A percentile compares a stretch with the other conserved stretches of the same genome.
Evolutionary conservation across 1,140 invertebrate species (phyloP).

Genomic region (Coelopa frigida): DNA sequence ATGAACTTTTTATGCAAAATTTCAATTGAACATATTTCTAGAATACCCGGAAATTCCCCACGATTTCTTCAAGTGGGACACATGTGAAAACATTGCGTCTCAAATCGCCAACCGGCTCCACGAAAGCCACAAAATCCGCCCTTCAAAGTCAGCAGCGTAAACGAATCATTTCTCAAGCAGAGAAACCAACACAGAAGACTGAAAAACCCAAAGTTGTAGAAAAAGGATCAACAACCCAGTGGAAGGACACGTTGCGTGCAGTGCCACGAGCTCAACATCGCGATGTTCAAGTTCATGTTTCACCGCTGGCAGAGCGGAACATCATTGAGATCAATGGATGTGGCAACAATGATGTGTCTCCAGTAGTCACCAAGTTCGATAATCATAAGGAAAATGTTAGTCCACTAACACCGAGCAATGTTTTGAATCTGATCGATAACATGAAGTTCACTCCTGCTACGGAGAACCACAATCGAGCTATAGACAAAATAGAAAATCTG

Average conservation of each 20-base stretch:
- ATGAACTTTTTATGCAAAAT: neutral
- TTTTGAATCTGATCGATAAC: constrained; percentile 33
- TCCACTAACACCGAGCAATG: constrained; percentile 26
- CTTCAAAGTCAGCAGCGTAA: constrained; percentile 21
- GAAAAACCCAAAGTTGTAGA: neutral
- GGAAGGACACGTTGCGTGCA: neutral
- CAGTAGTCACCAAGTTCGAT: neutral
- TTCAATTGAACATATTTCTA: neutral
- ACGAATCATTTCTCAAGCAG: constrained; percentile 9
- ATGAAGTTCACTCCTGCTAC: constrained; percentile 35
- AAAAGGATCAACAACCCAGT: constrained; percentile 1
- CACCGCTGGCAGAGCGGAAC: constrained; percentile 12
- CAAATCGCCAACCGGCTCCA: constrained; percentile 25
- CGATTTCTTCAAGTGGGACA: constrained; percentile 9
- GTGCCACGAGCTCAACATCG: neutral
- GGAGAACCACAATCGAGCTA: constrained; percentile 2
- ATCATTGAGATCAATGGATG: constrained; percentile 8
- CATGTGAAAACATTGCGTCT: constrained; percentile 28
- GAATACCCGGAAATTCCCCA: constrained; percentile 14
- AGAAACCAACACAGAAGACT: constrained; percentile 3
- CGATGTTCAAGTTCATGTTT: constrained; percentile 7
- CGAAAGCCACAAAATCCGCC: constrained; percentile 14
- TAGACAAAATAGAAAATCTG: constrained; percentile 33
- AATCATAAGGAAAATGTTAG: constrained; percentile 35
- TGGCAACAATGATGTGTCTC: constrained; percentile 3